Evolutionary conservation across 2,888 invertebrate genomes (phyloP).

Genomic region (Chloroclysta siterata): DNA sequence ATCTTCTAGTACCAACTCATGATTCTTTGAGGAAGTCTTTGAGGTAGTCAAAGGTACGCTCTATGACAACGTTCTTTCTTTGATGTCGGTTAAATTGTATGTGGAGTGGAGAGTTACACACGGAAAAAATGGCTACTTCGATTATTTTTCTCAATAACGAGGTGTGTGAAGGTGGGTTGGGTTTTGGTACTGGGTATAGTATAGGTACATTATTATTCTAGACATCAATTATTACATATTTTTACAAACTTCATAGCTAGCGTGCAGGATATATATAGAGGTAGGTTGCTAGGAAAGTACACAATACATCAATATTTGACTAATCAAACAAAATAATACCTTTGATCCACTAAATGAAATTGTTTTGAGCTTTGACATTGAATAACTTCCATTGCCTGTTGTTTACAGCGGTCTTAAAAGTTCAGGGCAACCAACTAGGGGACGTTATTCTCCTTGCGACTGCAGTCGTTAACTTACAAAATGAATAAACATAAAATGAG

Average conservation of each 20-base stretch:
- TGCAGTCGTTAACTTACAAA: conserved; percentile 43
- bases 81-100: too few species aligned
- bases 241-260: conserved; percentile 5
- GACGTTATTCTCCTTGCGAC: conserved; percentile 31
- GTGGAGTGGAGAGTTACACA: too few species aligned
- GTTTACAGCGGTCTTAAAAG: conserved; percentile 11
- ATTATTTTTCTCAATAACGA: too few species aligned
- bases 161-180: too few species aligned
- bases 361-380: conserved; percentile 40
- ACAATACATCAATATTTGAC: conserved; percentile 25
- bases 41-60: too few species aligned
- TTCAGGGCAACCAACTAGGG: conserved; percentile 10
- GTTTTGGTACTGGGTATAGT: neutral
- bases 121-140: too few species aligned
- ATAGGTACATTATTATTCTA: neutral
- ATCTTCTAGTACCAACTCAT: too few species aligned
- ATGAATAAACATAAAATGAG: conserved; percentile 47
- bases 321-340: conserved; percentile 37
- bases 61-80: too few species aligned
- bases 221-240: neutral
- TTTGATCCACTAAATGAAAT: conserved; percentile 42
- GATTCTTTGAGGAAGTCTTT: too few species aligned
- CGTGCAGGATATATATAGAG: conserved; percentile 20
- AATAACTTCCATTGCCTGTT: conserved; percentile 38
- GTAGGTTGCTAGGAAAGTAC: conserved; percentile 18